Evolutionary conservation across 2,888 invertebrate genomes (phyloP).

Genomic region (Pegoplata infirma): DNA sequence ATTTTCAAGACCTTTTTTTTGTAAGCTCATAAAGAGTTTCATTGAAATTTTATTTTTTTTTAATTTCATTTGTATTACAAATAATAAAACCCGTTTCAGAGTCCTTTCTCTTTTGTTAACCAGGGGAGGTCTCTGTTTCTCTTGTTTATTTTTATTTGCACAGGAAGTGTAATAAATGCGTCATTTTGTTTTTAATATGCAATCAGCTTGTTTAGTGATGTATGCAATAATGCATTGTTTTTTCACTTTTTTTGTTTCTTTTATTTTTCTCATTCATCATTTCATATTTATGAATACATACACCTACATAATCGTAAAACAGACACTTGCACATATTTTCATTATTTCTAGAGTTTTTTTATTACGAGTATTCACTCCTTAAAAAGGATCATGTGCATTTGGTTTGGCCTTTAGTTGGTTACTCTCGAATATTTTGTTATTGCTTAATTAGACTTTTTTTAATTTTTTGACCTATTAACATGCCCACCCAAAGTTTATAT

Average conservation of each 20-base stretch:
- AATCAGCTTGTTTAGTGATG: slow-evolving; percentile 60
- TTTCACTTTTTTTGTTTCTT: slow-evolving; percentile 1
- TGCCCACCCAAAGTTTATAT: too few species aligned
- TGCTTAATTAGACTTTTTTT: too few species aligned
- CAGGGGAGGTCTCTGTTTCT: neutral
- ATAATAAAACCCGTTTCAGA: neutral
- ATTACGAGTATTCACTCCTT: too few species aligned
- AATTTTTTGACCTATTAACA: too few species aligned
- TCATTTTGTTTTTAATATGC: slow-evolving; percentile 57
- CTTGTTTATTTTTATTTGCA: slow-evolving; percentile 17
- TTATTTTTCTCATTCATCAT: slow-evolving; percentile 1
- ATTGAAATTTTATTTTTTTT: slow-evolving; percentile 15
- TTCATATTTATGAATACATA: slow-evolving; percentile 13
- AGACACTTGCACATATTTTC: neutral
- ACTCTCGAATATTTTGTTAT: too few species aligned
- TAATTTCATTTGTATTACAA: slow-evolving; percentile 29
- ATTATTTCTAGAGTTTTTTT: neutral
- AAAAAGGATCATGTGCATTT: too few species aligned
- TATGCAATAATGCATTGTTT: slow-evolving; percentile 52
- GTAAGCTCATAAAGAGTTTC: neutral
- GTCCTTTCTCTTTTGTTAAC: neutral
- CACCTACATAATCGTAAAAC: slow-evolving; percentile 3
- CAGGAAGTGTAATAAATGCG: slow-evolving; percentile 53
- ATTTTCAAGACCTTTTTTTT: slow-evolving; percentile 14
- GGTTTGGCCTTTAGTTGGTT: too few species aligned